Base-by-base conservation (phyloP, 2,888 invertebrate genomes). In the Bombylius major region DNA sequence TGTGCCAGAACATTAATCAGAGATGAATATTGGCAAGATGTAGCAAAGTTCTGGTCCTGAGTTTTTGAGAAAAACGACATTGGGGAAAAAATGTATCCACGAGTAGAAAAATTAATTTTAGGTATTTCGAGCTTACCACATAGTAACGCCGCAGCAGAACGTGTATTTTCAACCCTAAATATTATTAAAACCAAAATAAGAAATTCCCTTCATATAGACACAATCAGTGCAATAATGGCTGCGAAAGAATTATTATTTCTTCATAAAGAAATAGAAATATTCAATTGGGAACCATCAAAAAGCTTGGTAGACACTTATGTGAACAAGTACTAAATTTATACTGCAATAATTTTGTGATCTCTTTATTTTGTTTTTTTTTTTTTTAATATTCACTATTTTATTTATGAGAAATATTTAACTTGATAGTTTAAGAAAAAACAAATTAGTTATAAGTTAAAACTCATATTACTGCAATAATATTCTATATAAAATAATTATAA, bases 31-130 rank as follows among this genome's bases (percentile, higher is more conserved):
- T 47, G 53, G 34, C 42, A 50, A 34, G 34, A 34, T 32, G 50
- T 56, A 8, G 50, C 50, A 56, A 39, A 53, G 13, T 56, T 53
- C 50, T 56, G 44, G 31, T 13, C 7, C 11, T 44, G 23, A 13
- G 11, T 51, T 9, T 51, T 51, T 13, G 34, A 8, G 12, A 53
- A 56, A 50, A 53, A 56, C 36, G 50, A 14, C n/a, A 0, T 47
- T 36, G 49, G 33, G 14, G 33, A 49, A 44, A 9, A 4, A 14
- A 53, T 50, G 50, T 56, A 33, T 23, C 56, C 53, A 12, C 46
- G 34, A 50, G 4, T 53, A 50, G 14, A 45, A n/a, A 34, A 51
- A 5, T 31, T 51, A 31, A 11, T 51, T 13, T 7, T 8, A 36
- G 39, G 34, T 14, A 34, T 51, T 31, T 9, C 44, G 31, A 8